These are phyloP conservation scores for Hucho hucho DNA, from an alignment of 2,113 vertebrate species.

Conservation along the genomic window DNA sequence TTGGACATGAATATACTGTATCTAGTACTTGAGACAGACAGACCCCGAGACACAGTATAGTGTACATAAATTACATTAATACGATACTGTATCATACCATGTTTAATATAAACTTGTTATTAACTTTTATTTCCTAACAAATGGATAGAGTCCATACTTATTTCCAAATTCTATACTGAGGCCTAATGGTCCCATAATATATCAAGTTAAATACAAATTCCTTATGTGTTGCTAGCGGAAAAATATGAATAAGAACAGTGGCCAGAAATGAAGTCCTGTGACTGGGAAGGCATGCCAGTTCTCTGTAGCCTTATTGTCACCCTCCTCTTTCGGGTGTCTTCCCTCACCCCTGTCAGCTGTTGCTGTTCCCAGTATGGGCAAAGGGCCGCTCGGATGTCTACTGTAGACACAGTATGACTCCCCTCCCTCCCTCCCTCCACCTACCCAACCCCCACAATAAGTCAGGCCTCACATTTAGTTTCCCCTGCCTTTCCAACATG, in stretches of 20 bases:
- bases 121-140: no score
- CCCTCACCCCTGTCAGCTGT: slow-evolving; percentile 9
- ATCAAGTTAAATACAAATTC: no score
- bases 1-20: background rate
- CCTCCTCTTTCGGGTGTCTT: background rate
- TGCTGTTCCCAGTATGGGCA: background rate
- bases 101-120: no score
- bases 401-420: background rate
- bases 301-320: background rate
- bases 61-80: background rate
- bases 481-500: background rate
- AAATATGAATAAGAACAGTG: no score
- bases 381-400: background rate
- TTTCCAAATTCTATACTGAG: no score
- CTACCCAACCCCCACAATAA: background rate
- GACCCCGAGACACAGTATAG: background rate
- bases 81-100: no score
- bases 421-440: background rate
- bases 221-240: no score
- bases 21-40: no score
- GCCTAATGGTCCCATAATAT: no score
- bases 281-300: background rate
- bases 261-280: background rate
- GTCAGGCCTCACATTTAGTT: background rate
- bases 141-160: no score